Evolutionary conservation across 2,888 invertebrate genomes (phyloP).

Genomic region (Pandemis cinnamomeana): DNA sequence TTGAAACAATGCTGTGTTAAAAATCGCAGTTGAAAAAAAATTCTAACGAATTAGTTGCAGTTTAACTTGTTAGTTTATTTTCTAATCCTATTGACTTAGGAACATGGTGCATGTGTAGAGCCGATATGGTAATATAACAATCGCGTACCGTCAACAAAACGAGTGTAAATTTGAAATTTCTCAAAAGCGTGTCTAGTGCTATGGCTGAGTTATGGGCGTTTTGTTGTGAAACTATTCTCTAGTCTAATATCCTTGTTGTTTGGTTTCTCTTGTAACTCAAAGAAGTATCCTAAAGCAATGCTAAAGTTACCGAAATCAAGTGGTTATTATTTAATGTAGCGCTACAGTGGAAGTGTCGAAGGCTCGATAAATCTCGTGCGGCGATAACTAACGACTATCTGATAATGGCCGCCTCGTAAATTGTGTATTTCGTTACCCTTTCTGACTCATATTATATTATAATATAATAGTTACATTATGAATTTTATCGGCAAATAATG

Average conservation of each 20-base stretch:
- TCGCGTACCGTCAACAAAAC: too few species aligned
- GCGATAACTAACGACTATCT: slow-evolving; percentile 38
- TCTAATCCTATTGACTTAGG: too few species aligned
- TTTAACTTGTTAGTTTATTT: too few species aligned
- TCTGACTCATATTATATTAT: slow-evolving; percentile 32
- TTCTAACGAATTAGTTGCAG: too few species aligned
- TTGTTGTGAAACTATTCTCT: background rate
- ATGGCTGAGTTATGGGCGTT: background rate
- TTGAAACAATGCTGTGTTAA: background rate
- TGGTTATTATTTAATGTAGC: slow-evolving; percentile 28
- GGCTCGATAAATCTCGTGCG: slow-evolving; percentile 26
- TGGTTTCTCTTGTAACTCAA: background rate
- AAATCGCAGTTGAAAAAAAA: background rate
- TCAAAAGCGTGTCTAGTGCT: too few species aligned
- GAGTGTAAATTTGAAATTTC: too few species aligned
- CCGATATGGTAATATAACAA: too few species aligned
- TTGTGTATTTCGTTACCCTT: slow-evolving; percentile 35
- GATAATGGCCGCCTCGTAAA: slow-evolving; percentile 36
- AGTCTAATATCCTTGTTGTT: background rate
- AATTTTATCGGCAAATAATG: background rate
- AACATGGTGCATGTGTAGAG: too few species aligned
- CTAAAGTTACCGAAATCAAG: background rate
- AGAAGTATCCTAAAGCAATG: slow-evolving; percentile 5
- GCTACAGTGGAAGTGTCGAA: slow-evolving; percentile 22
- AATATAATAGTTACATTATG: slow-evolving; percentile 13